Conservation (phyloP, 2,797 vertebrate genomes). For the Margarornis squamiger region DNA sequence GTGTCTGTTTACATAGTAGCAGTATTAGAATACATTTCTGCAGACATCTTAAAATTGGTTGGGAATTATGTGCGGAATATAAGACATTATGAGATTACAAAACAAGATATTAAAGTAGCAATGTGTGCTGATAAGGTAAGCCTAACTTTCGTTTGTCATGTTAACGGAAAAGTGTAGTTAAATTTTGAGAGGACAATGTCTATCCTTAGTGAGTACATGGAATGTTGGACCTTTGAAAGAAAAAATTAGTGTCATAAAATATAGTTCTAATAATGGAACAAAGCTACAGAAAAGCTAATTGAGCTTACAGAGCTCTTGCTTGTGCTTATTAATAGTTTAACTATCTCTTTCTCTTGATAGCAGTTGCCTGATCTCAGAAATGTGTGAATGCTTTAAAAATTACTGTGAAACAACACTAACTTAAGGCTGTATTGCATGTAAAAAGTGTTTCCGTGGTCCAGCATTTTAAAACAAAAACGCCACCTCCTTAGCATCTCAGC, state of each 20-base stretch:
- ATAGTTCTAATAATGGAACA: background rate
- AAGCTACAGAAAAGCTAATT: background rate
- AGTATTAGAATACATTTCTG: conserved; percentile 97
- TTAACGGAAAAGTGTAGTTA: background rate
- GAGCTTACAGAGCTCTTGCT: background rate
- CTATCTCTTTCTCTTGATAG: background rate
- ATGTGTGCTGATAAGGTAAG: conserved; percentile 98
- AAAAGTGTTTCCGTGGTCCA: background rate
- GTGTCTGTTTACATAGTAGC: conserved; percentile 97
- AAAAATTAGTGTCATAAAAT: background rate
- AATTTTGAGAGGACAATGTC: background rate
- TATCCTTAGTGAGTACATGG: background rate
- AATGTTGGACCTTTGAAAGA: background rate
- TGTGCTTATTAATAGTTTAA: background rate
- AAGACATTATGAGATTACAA: conserved; percentile 94
- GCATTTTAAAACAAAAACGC: background rate
- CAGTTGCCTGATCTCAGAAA: background rate
- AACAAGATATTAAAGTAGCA: conserved; percentile 97
- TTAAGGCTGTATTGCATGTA: background rate
- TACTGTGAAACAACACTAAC: background rate
- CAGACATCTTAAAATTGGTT: conserved; percentile 95
- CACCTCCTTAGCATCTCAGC: background rate
- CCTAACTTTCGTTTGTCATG: background rate
- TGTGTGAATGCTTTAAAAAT: background rate
- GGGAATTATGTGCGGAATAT: conserved; percentile 97